phyloP scores from a whole-genome alignment of 1,140 invertebrate species.

The roundworm (Caenorhabditis elegans) region WBcel235 BX284602.5:11902001-11902500 shows the following conservation, averaged over 20 bases:
- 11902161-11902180: too few species aligned
- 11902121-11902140: too few species aligned
- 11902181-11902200: neutral
- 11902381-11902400: neutral
- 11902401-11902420: conserved; percentile 22
- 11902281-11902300: conserved; percentile 28
- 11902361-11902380: conserved; percentile 29
- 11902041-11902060: too few species aligned
- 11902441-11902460: conserved; percentile 6
- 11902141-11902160: too few species aligned
- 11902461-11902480: neutral
- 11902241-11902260: neutral
- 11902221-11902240: neutral
- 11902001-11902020: too few species aligned
- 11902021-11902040: too few species aligned
- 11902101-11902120: too few species aligned
- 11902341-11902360: neutral
- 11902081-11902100: too few species aligned
- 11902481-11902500: neutral
- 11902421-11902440: neutral
- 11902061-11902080: too few species aligned
- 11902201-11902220: neutral
- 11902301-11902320: conserved; percentile 15
- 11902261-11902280: conserved; percentile 21
- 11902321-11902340: conserved; percentile 23